Conservation (phyloP, 2,888 invertebrate species). For the Mycalesis mineus region DNA sequence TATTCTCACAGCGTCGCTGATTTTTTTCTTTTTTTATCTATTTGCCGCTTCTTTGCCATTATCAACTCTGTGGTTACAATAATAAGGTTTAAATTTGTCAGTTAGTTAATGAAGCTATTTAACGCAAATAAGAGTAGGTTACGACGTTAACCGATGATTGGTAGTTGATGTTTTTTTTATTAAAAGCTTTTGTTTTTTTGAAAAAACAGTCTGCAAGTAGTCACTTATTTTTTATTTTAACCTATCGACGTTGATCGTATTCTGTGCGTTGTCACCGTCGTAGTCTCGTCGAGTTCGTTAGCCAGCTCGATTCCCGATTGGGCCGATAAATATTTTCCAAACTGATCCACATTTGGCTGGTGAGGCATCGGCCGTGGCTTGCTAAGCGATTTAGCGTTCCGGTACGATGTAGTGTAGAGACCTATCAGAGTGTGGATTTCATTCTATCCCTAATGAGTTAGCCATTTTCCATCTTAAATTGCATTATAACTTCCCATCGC, state of each 20-base stretch:
- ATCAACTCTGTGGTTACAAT: neutral
- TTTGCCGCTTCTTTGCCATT: neutral
- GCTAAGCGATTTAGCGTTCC: no score
- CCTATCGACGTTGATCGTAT: neutral
- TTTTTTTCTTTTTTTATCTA: conserved; percentile 14
- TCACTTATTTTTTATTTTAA: neutral
- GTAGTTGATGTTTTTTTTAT: conserved; percentile 1
- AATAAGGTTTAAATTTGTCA: neutral
- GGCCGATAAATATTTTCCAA: no score
- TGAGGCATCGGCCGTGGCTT: no score
- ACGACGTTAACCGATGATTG: neutral
- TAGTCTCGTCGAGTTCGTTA: neutral
- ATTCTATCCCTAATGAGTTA: no score
- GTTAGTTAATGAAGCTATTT: neutral
- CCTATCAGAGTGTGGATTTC: no score
- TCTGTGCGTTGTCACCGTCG: neutral
- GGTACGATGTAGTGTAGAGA: no score
- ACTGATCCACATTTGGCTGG: no score
- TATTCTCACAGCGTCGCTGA: conserved; percentile 38
- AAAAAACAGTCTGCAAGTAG: neutral
- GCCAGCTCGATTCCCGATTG: neutral
- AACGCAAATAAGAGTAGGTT: conserved; percentile 1
- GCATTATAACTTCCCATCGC: no score
- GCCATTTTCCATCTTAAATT: no score
- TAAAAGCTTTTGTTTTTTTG: neutral